Base-by-base conservation (phyloP, 2,113 vertebrate species). In the Rynchops niger region DNA sequence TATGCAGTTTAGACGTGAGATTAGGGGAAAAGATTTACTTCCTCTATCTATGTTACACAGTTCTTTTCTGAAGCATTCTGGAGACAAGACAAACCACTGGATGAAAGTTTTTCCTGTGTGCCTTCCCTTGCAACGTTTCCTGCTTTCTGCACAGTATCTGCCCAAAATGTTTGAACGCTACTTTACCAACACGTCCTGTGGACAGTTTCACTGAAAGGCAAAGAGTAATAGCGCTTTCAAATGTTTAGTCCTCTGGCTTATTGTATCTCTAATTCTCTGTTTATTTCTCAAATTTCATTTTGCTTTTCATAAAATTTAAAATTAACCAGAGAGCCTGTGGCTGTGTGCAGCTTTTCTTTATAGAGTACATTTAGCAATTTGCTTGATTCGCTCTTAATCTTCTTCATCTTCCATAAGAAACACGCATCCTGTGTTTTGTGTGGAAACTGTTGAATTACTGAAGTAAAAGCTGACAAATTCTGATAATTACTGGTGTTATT, bases 201-300 rank as follows among this genome's bases (percentile, higher is more conserved):
- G 36, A 80, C 49, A 88, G 36, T 18, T 62, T 96, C 56, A 87
- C 23, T 86, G 71, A 82, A 76, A 72, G 40, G 18, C 15, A 79
- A 40, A 71, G 43, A 86, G n/a, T 62, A 93, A 90, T n/a, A 93
- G 9, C 49, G 9, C 49, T 53, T 91, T 94, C 95, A 69, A 72
- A 86, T 67, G 92, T 92, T 95, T 74, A 82, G 88, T 93, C 63
- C 27, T 88, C 3, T 1, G 53, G 0, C 0, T 87, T 82, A 49
- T 16, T 59, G 16, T 61, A 25, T n/a, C 45, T 85, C 20, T 49
- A 82, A 59, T 79, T 87, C 43, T 49, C 30, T 77, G 42, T 76
- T 94, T 92, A 90, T 86, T 92, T 89, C 65, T 82, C 34, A 67
- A 55, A 67, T 78, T 92, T 86, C 9, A 27, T 84, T 91, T 91